Evolutionary conservation across 2,888 invertebrate genomes (phyloP), one percentile per base, ranked within the genome.

Genomic region (Chrysomela aeneicollis): DNA sequence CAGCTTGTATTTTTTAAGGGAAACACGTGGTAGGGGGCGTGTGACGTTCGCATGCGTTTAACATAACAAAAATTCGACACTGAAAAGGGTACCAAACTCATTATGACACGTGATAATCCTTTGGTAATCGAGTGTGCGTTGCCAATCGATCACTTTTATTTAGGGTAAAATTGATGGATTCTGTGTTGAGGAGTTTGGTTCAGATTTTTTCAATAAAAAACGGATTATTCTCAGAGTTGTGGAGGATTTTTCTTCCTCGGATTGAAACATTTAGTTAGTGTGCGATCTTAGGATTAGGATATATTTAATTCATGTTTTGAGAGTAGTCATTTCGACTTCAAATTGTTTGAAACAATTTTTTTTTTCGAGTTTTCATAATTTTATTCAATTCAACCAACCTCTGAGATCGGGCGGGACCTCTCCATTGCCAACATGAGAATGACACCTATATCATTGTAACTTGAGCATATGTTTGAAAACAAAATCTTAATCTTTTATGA

Each of bases 141-240:
- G 70, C 80, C 78, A 81, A 82, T 82, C 82, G 77, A 82, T 82
- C 82, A 82, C 79, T 80, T 74, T 81, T 81, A 79, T 79, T 78
- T 78, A 78, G 74, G 70, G 71, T 73, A 74, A 76, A 81, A 81
- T 78, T 81, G 82, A 81, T 57, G 57, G 57, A 57, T 42, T 12
- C 22, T 68, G 46, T 61, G 22, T 63, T 46, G 52, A 60, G 37
- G 21, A 12, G 52, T 26, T 12, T 19, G 12, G 61, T 37, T 46
- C 32, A 53, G 51, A 50, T 67, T 71, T 71, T 67, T 71, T 26
- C 6, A 67, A 69, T 70, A 69, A 69, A 66, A 67, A 67, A 66
- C 59, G 68, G 70, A 70, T 70, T 69, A 69, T 60, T 19, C 26
- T 6, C 26, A 6, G 26, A n/a, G n/a, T n/a, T n/a, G n/a, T n/a